phyloP scores from a whole-genome alignment of 64 coral and sea anemone genomes.

The Pachyseris speciosa region DNA sequence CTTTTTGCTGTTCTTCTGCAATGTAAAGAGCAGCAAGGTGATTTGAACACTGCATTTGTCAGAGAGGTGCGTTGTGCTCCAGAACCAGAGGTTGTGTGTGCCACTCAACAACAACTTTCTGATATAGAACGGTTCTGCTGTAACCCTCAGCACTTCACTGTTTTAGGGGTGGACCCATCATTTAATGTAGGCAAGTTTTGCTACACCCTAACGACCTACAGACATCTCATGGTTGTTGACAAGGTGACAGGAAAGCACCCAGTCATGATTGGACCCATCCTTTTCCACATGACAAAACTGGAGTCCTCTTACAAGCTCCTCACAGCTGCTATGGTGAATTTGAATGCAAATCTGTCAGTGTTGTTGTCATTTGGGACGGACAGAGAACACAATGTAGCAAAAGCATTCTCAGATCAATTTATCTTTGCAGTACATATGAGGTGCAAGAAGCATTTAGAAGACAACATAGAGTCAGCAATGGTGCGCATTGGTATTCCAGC shows the following conservation, averaged over 20 bases:
- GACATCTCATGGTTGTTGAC: conserved; percentile 37
- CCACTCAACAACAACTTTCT: conserved; percentile 46
- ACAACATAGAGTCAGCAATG: conserved; percentile 18
- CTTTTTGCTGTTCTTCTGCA: conserved; percentile 2
- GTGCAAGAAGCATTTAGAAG: conserved; percentile 36
- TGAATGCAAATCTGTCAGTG: conserved; percentile 1
- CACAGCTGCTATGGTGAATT: conserved; percentile 20
- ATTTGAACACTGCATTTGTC: conserved; percentile 37
- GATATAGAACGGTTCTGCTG: conserved; percentile 17
- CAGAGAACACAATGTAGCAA: conserved; percentile 19
- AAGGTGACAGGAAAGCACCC: conserved; percentile 31
- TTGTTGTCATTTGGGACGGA: conserved; percentile 50
- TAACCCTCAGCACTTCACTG: neutral
- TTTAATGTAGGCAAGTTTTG: conserved; percentile 51
- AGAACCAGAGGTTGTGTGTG: conserved; percentile 41
- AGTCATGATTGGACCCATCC: conserved; percentile 38
- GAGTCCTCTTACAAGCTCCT: conserved; percentile 37
- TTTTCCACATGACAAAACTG: conserved; percentile 40
- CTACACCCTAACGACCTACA: conserved; percentile 50
- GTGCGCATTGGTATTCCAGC: conserved; percentile 4
- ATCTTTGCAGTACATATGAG: neutral
- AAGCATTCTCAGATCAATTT: conserved; percentile 48
- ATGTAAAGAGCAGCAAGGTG: conserved; percentile 18
- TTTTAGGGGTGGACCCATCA: conserved; percentile 32
- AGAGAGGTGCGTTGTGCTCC: conserved; percentile 58